These are phyloP conservation scores for Phortica variegata DNA, from an alignment of 1,140 invertebrate species.

Conservation along the genomic window DNA sequence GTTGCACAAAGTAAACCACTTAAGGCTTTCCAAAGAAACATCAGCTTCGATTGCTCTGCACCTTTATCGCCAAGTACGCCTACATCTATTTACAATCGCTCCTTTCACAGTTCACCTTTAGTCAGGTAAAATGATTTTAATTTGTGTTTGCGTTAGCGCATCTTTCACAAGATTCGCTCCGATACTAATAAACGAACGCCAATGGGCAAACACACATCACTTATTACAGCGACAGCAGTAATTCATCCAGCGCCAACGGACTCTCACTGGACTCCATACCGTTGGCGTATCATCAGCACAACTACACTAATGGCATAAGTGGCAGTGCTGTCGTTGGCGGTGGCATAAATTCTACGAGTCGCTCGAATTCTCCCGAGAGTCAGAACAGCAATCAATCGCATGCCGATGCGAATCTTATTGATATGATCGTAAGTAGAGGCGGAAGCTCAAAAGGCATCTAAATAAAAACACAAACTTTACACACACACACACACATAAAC, in stretches of 20 bases:
- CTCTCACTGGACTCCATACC: constrained; percentile 45
- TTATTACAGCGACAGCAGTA: constrained; percentile 47
- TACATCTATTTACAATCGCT: constrained; percentile 59
- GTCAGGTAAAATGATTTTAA: constrained; percentile 44
- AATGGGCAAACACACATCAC: too few species aligned
- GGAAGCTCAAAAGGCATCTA: too few species aligned
- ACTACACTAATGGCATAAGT: constrained; percentile 16
- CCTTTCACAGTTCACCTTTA: constrained; percentile 57
- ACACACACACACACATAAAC: too few species aligned
- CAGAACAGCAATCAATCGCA: constrained; percentile 66
- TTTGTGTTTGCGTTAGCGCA: too few species aligned
- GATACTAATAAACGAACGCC: too few species aligned
- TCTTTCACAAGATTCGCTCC: too few species aligned
- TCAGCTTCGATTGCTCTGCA: constrained; percentile 59
- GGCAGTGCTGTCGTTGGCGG: constrained; percentile 25
- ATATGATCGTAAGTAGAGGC: constrained; percentile 67
- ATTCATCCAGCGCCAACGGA: constrained; percentile 48
- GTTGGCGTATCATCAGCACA: constrained; percentile 42
- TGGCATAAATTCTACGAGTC: constrained; percentile 52
- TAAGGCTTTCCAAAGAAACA: constrained; percentile 58
- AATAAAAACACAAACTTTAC: too few species aligned
- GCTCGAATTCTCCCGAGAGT: constrained; percentile 63
- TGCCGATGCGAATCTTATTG: constrained; percentile 63
- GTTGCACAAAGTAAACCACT: constrained; percentile 58
- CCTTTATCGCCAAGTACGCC: constrained; percentile 61